Evolutionary conservation across 2,888 invertebrate species (phyloP).

Genomic region (Rhorus exstirpatorius): DNA sequence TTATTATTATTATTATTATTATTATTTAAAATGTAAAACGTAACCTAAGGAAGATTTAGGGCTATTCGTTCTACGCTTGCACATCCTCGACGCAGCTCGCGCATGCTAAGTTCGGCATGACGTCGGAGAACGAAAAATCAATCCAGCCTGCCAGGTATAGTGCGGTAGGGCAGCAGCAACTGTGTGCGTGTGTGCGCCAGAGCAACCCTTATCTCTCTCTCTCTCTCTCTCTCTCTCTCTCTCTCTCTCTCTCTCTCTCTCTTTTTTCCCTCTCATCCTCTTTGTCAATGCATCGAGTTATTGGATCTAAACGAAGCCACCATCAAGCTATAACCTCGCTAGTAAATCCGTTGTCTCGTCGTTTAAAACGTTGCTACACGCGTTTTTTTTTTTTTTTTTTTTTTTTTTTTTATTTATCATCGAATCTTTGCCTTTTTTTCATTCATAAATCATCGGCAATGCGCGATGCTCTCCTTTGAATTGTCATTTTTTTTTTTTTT

Average conservation of each 20-base stretch:
- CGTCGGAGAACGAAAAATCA: constrained; percentile 82
- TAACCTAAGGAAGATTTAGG: constrained; percentile 43
- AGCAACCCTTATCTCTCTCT: constrained; percentile 40
- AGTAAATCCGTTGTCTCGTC: constrained; percentile 35
- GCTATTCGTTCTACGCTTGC: constrained; percentile 57
- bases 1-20: not conserved
- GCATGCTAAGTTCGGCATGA: constrained; percentile 79
- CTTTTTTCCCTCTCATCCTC: constrained; percentile 38
- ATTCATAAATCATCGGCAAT: not conserved
- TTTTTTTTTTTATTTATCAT: constrained; percentile 46
- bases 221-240: constrained; percentile 25
- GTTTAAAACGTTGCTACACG: constrained; percentile 32
- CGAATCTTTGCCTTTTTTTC: not conserved
- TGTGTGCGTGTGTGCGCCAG: constrained; percentile 58
- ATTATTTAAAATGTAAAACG: not conserved
- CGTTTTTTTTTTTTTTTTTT: no score
- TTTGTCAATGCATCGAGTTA: constrained; percentile 65
- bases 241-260: constrained; percentile 8
- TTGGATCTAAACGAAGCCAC: constrained; percentile 62
- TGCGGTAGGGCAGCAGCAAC: constrained; percentile 72
- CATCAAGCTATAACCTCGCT: constrained; percentile 38
- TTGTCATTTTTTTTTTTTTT: not conserved
- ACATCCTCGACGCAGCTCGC: constrained; percentile 71
- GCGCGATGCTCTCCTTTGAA: not conserved
- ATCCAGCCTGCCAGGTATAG: constrained; percentile 78